A percentile compares a stretch with the other conserved stretches of the same genome.
Conservation (phyloP, 2,888 invertebrate genomes). For the Allygus modestus region DNA sequence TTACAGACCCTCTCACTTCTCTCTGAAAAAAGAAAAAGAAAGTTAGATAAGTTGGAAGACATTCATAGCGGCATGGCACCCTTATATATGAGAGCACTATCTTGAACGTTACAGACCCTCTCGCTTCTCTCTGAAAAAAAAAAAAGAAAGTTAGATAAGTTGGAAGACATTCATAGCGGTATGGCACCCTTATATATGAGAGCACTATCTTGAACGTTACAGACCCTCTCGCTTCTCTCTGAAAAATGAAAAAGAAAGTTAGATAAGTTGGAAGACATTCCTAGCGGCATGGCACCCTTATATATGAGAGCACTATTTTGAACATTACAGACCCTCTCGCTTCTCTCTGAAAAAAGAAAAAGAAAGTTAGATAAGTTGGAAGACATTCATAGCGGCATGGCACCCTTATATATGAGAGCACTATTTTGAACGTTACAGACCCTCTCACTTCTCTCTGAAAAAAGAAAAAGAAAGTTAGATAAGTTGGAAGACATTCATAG, state of each 20-base stretch:
- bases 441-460: slow-evolving; percentile 97
- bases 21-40: slow-evolving; percentile 81
- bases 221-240: slow-evolving; percentile 98
- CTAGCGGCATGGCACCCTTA: slow-evolving; percentile 98
- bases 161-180: slow-evolving; percentile 86
- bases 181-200: slow-evolving; percentile 97
- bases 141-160: background rate
- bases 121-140: slow-evolving; percentile 91
- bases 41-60: background rate
- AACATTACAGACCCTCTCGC: slow-evolving; percentile 98
- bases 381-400: slow-evolving; percentile 92
- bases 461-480: slow-evolving; percentile 62
- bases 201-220: slow-evolving; percentile 99
- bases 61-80: slow-evolving; percentile 96
- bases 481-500: slow-evolving; percentile 80
- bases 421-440: slow-evolving; percentile 99
- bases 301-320: slow-evolving; percentile 99
- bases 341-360: slow-evolving; percentile 87
- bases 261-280: background rate
- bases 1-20: slow-evolving; percentile 98
- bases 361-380: background rate
- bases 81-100: slow-evolving; percentile 99
- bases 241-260: slow-evolving; percentile 74
- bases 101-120: slow-evolving; percentile 99
- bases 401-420: slow-evolving; percentile 98